Evolutionary conservation across 2,888 invertebrate genomes (phyloP).

Genomic region (Monochamus alternatus): DNA sequence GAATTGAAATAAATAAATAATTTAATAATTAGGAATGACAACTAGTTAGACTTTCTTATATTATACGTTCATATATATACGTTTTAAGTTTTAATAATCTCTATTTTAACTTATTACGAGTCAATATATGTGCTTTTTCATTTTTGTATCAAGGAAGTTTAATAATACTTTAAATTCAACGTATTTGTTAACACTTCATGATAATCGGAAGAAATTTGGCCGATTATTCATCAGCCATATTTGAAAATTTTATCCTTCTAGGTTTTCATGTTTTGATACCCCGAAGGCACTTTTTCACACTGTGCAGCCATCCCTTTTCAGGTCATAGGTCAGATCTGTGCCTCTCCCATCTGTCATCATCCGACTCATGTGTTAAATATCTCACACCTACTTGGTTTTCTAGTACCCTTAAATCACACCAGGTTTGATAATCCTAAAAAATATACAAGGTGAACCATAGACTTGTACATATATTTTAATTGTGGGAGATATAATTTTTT

Average conservation of each 20-base stretch:
- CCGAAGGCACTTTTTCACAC: slow-evolving; percentile 69
- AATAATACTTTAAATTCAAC: slow-evolving; percentile 30
- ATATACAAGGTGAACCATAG: background rate
- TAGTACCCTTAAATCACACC: slow-evolving; percentile 93
- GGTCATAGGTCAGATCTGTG: slow-evolving; percentile 67
- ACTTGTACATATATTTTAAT: too few species aligned
- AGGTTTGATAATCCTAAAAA: slow-evolving; percentile 88
- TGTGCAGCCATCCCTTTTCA: slow-evolving; percentile 72
- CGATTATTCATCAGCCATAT: slow-evolving; percentile 1
- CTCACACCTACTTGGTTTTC: slow-evolving; percentile 83
- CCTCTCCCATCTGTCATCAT: slow-evolving; percentile 90
- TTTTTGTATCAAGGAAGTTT: slow-evolving; percentile 22
- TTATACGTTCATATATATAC: slow-evolving; percentile 2
- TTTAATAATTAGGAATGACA: slow-evolving; percentile 34
- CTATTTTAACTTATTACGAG: slow-evolving; percentile 32
- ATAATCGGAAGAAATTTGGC: background rate
- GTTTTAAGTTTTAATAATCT: slow-evolving; percentile 22
- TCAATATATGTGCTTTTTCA: slow-evolving; percentile 1
- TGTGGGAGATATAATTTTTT: too few species aligned
- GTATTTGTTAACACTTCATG: slow-evolving; percentile 11
- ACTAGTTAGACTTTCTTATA: slow-evolving; percentile 21
- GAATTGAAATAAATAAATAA: slow-evolving; percentile 37
- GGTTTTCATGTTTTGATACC: slow-evolving; percentile 65
- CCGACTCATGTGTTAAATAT: slow-evolving; percentile 93
- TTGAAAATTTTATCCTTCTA: slow-evolving; percentile 22